Conservation (phyloP, 2,113 vertebrate genomes). For the Penelope pileata region DNA sequence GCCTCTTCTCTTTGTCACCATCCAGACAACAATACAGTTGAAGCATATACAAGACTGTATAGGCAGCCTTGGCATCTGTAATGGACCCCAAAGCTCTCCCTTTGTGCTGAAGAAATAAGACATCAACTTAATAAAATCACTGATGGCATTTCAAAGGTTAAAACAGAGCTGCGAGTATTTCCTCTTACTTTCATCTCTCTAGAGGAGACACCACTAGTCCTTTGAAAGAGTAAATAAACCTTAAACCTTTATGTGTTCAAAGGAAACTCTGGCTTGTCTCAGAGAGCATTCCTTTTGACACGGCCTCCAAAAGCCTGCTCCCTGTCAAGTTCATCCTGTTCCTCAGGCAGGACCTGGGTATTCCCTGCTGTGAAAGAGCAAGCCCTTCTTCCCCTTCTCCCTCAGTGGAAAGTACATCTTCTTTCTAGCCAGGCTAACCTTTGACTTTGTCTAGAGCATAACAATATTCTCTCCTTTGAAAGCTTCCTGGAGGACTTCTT, state of each 20-base stretch:
- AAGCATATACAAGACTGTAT: not conserved
- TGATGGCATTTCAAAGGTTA: slow-evolving; percentile 59
- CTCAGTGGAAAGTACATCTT: slow-evolving; percentile 63
- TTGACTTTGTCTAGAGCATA: slow-evolving; percentile 70
- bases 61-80: not conserved
- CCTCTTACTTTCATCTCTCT: slow-evolving; percentile 48
- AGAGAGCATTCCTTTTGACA: slow-evolving; percentile 56
- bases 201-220: slow-evolving; percentile 49
- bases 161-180: slow-evolving; percentile 23
- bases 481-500: slow-evolving; percentile 72
- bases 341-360: slow-evolving; percentile 74
- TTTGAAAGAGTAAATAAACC: slow-evolving; percentile 77
- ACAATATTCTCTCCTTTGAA: slow-evolving; percentile 70
- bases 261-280: slow-evolving; percentile 58
- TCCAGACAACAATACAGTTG: not conserved
- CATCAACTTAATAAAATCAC: not conserved
- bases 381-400: slow-evolving; percentile 62
- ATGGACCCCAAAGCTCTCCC: not conserved
- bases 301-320: slow-evolving; percentile 58
- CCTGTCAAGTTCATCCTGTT: slow-evolving; percentile 69
- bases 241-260: slow-evolving; percentile 71
- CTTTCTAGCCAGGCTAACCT: slow-evolving; percentile 69
- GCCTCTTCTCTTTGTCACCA: not conserved
- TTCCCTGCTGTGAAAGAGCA: slow-evolving; percentile 66
- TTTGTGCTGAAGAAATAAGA: slow-evolving; percentile 19